Evolutionary conservation across 2,797 vertebrate species (phyloP).

Genomic region (Merluccius polli): DNA sequence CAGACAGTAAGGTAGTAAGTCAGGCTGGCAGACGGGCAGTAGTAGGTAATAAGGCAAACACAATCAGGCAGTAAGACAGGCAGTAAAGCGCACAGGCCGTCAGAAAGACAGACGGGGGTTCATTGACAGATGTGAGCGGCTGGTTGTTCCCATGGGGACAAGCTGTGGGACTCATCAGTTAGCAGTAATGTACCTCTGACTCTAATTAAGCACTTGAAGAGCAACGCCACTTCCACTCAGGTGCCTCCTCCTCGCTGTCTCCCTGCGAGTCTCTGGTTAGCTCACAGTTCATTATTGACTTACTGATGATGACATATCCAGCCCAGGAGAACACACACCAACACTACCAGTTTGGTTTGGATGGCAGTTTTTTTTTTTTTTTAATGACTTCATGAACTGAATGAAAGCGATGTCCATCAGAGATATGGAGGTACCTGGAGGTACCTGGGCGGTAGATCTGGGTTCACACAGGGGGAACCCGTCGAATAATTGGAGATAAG

Average conservation of each 20-base stretch:
- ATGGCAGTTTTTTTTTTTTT: neutral
- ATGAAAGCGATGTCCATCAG: neutral
- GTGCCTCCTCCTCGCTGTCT: neutral
- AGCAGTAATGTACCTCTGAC: conserved; percentile 45
- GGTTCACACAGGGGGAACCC: conserved; percentile 23
- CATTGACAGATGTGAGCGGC: conserved; percentile 44
- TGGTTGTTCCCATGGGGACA: conserved; percentile 31
- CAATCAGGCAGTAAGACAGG: too few relatives aligned
- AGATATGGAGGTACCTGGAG: neutral
- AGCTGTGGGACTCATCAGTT: conserved; percentile 38
- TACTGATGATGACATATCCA: neutral
- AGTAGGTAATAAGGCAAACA: too few relatives aligned
- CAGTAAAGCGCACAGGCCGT: too few relatives aligned
- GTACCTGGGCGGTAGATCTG: neutral
- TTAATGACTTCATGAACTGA: neutral
- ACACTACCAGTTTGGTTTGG: neutral
- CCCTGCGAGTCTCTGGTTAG: neutral
- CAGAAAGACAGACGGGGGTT: neutral
- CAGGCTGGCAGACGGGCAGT: too few relatives aligned
- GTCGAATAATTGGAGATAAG: conserved; percentile 35
- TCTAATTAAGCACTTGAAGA: conserved; percentile 39
- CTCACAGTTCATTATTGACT: conserved; percentile 2
- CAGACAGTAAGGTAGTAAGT: too few relatives aligned
- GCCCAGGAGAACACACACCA: conserved; percentile 3
- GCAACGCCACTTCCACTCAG: conserved; percentile 24